Conservation (phyloP, 2,113 vertebrate species). For the Pithys albifrons region DNA sequence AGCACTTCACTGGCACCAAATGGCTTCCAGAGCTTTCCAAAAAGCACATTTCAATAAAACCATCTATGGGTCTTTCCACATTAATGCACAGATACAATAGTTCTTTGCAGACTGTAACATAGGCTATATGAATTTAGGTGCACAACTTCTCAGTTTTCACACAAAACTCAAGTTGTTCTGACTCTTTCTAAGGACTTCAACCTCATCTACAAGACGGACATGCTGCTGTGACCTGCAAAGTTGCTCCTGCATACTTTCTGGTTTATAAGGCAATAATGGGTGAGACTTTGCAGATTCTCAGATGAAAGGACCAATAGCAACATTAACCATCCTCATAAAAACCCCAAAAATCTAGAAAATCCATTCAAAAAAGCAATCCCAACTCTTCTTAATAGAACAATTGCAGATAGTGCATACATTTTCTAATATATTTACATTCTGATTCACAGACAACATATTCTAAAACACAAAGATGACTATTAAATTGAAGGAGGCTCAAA, state of each 20-base stretch:
- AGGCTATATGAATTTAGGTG: not conserved
- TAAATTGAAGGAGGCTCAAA: not conserved
- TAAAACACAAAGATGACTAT: not conserved
- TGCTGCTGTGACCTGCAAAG: not conserved
- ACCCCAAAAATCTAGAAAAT: not conserved
- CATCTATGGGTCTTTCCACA: not conserved
- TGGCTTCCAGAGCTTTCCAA: not conserved
- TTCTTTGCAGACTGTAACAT: not conserved
- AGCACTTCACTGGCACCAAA: not conserved
- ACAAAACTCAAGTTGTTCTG: not conserved
- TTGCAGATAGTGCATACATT: not conserved
- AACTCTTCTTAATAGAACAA: not conserved
- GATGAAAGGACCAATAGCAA: accelerated
- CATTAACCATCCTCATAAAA: not conserved
- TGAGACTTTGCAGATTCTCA: not conserved
- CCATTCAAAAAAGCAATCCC: not conserved
- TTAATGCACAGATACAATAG: accelerated
- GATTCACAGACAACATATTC: not conserved
- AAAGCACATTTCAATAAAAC: not conserved
- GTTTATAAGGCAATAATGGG: not conserved
- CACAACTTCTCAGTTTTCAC: not conserved
- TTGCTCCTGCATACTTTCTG: not conserved
- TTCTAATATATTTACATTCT: not conserved
- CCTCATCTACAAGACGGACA: not conserved
- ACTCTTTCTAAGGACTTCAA: not conserved